Evolutionary conservation across 2,888 invertebrate genomes (phyloP).

Genomic region (Pterobdella sp.): DNA sequence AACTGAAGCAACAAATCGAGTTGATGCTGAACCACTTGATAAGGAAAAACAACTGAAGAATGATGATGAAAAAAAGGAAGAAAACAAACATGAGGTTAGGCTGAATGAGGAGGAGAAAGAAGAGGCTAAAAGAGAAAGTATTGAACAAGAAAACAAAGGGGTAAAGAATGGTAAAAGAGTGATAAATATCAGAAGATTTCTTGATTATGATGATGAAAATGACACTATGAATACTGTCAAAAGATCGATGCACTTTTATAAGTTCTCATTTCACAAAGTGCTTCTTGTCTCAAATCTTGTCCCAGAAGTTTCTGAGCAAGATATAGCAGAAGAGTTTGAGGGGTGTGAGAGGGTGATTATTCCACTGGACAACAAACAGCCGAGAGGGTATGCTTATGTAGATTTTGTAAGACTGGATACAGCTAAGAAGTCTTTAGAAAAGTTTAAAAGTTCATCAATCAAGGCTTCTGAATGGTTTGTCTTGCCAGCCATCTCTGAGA

Average conservation of each 20-base stretch:
- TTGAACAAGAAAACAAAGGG: not conserved
- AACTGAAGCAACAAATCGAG: no score
- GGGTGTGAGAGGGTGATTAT: conserved; percentile 7
- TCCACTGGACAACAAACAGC: not conserved
- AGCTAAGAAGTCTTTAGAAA: not conserved
- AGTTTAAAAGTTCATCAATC: not conserved
- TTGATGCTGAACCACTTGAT: no score
- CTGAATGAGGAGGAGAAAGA: no score
- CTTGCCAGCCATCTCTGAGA: not conserved
- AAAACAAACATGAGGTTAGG: no score
- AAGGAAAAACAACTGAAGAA: no score
- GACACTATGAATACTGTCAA: not conserved
- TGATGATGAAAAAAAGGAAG: no score
- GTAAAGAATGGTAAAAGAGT: not conserved
- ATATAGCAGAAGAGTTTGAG: not conserved
- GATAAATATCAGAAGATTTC: not conserved
- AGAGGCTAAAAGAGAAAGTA: no score
- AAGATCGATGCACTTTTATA: not conserved
- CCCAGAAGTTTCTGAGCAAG: not conserved
- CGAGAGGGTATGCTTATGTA: not conserved
- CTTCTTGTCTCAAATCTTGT: not conserved
- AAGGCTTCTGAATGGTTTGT: conserved; percentile 1
- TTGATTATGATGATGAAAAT: not conserved
- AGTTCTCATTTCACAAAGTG: not conserved
- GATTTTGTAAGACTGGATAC: not conserved